phyloP scores from a whole-genome alignment of 2,113 vertebrate species.

The Grantiella picta region DNA sequence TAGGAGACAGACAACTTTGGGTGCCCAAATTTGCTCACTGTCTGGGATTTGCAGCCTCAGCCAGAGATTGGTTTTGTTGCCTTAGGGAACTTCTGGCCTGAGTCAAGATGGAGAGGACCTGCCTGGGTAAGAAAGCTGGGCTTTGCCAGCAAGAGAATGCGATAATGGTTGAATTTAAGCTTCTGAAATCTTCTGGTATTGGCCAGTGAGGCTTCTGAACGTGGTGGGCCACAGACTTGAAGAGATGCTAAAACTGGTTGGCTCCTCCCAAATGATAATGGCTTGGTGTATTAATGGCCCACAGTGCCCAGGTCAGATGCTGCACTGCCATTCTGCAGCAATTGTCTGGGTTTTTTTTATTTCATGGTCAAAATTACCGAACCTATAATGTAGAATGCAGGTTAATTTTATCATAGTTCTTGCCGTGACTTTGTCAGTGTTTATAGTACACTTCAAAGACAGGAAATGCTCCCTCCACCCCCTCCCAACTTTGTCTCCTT shows the following conservation, averaged over 20 bases:
- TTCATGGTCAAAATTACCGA: not conserved
- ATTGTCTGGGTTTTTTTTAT: not conserved
- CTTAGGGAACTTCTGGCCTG: not conserved
- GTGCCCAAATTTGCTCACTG: not conserved
- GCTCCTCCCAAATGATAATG: not conserved
- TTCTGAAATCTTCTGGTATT: not conserved
- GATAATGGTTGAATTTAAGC: not conserved
- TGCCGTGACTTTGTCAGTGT: not conserved
- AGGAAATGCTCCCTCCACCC: not conserved
- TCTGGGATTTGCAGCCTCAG: not conserved
- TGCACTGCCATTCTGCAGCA: not conserved
- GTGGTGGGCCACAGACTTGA: not conserved
- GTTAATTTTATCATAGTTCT: not conserved
- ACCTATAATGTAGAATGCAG: not conserved
- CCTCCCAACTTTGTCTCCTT: not conserved
- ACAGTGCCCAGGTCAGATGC: not conserved
- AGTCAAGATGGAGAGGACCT: not conserved
- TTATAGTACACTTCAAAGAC: not conserved
- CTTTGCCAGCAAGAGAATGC: not conserved
- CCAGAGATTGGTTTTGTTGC: not conserved
- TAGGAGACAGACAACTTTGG: not conserved
- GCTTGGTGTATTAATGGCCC: not conserved
- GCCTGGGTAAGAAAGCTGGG: not conserved
- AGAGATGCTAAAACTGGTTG: not conserved
- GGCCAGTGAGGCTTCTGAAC: not conserved